Base-by-base conservation (phyloP, 1,140 invertebrate genomes). In the Scaptodrosophila lebanonensis region DNA sequence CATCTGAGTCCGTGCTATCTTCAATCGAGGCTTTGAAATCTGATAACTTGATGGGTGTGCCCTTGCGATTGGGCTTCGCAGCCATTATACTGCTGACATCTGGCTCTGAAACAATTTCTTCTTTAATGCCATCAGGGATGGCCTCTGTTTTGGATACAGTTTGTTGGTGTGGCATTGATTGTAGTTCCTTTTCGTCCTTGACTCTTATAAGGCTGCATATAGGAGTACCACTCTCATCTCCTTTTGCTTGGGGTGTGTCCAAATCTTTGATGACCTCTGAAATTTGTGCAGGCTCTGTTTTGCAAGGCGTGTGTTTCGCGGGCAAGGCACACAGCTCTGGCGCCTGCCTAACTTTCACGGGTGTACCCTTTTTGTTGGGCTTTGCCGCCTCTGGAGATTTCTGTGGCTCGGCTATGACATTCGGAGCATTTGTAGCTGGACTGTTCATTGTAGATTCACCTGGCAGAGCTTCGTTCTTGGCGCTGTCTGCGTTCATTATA, bases 401-500 rank as follows among this genome's bases (percentile, higher is more conserved):
- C 66, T 22, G 35, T 17, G n/a, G 42, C 0, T n/a, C n/a, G n/a
- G 42, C 11, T 22, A 32, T 11, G 2, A 15, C 12, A 9, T 16
- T 11, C 2, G 12, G 25, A 32, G 4, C 1, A 6, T n/a, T 35
- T n/a, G 16, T 3, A 0, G n/a, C 5, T 20, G 13, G 2, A 22
- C 36, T 15, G 9, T 29, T 20, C 7, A 40, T 22, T 30, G 30
- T 5, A 18, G 17, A 12, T 5, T 9, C 2, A 5, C 16, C 5
- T 2, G 7, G 15, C 17, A 15, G 20, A n/a, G 32, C 32, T 33
- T n/a, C 25, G 33, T 11, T 15, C 27, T 20, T 45, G 2, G 30
- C 20, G 25, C 35, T 3, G 3, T 7, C 22, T 20, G 52, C 54
- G 35, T 50, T 66, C 8, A 60, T 53, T 40, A 85, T 85, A 16